phyloP scores from a whole-genome alignment of 1,140 invertebrate genomes.

The Bombus confusus region DNA sequence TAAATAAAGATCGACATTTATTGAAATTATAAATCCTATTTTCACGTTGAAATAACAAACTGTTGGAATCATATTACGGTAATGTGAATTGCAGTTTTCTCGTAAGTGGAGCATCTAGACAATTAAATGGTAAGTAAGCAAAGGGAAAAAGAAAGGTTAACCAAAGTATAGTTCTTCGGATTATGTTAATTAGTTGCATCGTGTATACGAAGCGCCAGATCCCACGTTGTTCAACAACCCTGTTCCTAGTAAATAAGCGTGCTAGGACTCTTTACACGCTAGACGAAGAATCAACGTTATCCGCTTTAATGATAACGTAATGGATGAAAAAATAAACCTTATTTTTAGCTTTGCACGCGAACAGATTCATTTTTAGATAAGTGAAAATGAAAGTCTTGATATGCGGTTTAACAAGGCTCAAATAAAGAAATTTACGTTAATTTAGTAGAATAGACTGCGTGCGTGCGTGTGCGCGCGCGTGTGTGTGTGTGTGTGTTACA shows the following conservation, averaged over 20 bases:
- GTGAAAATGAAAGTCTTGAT: background rate
- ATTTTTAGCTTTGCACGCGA: background rate
- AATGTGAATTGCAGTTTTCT: background rate
- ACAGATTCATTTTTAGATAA: background rate
- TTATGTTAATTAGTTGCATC: constrained; percentile 3
- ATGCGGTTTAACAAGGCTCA: background rate
- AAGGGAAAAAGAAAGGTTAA: constrained; percentile 10
- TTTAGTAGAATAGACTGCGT: too few relatives aligned
- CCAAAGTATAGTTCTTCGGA: background rate
- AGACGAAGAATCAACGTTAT: background rate
- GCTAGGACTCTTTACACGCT: background rate
- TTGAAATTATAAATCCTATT: background rate
- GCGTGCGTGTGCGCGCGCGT: too few relatives aligned
- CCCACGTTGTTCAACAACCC: constrained; percentile 80
- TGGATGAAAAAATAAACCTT: background rate
- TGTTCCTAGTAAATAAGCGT: constrained; percentile 71
- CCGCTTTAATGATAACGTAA: background rate
- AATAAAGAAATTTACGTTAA: background rate
- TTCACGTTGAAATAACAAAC: background rate
- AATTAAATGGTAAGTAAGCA: constrained; percentile 33
- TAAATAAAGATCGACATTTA: background rate
- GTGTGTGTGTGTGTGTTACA: too few relatives aligned
- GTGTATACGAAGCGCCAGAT: constrained; percentile 72
- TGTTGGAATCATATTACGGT: background rate
- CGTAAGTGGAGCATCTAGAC: constrained; percentile 10